phyloP scores from a whole-genome alignment of 2,113 vertebrate species.

The Siniperca chuatsi region DNA sequence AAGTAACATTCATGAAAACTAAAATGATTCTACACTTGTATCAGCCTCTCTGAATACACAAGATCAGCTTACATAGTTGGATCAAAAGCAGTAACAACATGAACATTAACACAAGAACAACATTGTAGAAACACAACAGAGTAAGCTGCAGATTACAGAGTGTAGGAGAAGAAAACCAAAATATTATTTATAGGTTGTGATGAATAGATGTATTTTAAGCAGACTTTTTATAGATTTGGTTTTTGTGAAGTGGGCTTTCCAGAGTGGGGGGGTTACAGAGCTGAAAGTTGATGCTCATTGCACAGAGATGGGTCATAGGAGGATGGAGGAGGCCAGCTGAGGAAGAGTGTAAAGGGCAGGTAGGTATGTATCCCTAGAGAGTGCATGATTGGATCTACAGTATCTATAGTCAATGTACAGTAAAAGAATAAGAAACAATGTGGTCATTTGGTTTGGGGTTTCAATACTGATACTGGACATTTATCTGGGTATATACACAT shows the following conservation, averaged over 20 bases:
- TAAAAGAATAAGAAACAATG: background rate
- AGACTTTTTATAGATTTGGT: background rate
- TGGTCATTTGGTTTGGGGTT: background rate
- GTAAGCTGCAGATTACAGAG: background rate
- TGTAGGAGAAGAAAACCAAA: background rate
- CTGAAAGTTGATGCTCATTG: background rate
- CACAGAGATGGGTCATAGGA: conserved; percentile 9
- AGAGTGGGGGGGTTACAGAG: background rate
- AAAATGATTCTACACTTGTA: background rate
- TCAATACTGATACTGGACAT: background rate
- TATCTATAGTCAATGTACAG: background rate
- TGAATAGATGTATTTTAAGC: conserved; percentile 1
- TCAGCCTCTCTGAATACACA: background rate
- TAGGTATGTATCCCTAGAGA: background rate
- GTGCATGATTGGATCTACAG: background rate
- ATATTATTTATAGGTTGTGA: background rate
- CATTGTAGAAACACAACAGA: background rate
- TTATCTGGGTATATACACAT: background rate
- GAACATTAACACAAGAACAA: background rate
- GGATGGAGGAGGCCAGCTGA: conserved; percentile 9
- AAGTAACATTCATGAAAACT: background rate
- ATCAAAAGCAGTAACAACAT: background rate
- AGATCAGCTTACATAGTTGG: background rate
- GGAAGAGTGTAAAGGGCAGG: conserved; percentile 25
- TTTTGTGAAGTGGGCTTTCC: background rate